Evolutionary conservation across 2,797 vertebrate genomes (phyloP), one percentile per base, ranked within the genome.

Genomic region (Coregonus ussuriensis): DNA sequence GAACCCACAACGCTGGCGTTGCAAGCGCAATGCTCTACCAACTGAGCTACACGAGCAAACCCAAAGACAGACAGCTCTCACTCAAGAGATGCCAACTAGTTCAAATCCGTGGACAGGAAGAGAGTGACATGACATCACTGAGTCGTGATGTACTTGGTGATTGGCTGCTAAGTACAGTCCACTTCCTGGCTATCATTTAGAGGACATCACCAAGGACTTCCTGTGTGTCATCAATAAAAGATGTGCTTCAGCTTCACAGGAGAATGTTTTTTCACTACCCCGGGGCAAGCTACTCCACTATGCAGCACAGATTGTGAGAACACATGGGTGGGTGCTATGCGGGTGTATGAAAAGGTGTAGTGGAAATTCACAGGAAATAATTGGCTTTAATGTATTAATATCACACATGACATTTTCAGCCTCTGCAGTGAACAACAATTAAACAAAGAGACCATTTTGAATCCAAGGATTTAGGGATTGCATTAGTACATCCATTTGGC

Each of bases 371-470:
- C 7, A 62, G 72, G 9, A 62, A 33, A 74, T 74, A 21, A 74
- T 41, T 74, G 53, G 29, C 31, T 59, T 35, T 18, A 59, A 62
- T 74, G 53, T 74, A 62, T 62, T 62, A 74, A 74, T 74, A 62
- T 74, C 72, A n/a, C 54, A 71, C 37, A n/a, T 62, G 53, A 15
- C 71, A 13, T 73, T 59, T 73, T 56, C 71, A 18, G 33, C 31
- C 33, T 35, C 31, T n/a, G 31, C 54, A 41, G 59, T 25, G 21
- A 63, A 63, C 29, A 3, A 63, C 7, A 62, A 62, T 25, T 7
- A 63, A 11, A 29, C n/a, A 62, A 62, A 1, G 21, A 63, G 6
- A 63, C 25, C 7, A 63, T 63, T 63, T 6, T 9, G n/a, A 62
- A 4, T n/a, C 25, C n/a, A 25, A 16, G 21, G 59, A 25, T 63